phyloP scores from a whole-genome alignment of 1,140 invertebrate species.

The Aphelenchoides besseyi region DNA sequence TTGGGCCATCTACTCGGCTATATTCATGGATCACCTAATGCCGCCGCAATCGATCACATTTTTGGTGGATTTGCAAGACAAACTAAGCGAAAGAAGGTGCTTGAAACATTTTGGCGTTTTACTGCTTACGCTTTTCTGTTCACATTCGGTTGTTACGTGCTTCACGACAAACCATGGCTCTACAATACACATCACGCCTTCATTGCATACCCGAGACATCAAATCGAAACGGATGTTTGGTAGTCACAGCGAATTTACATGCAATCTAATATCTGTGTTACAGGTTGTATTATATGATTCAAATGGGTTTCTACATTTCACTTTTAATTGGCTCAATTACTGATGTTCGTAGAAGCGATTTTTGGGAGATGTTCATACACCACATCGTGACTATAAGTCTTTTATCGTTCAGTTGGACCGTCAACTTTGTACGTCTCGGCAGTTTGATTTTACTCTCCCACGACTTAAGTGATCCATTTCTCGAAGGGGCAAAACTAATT shows the following conservation, averaged over 20 bases:
- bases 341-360: constrained; percentile 69
- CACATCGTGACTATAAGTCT: constrained; percentile 85
- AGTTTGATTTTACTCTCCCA: constrained; percentile 87
- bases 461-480: constrained; percentile 86
- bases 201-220: constrained; percentile 51
- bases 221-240: constrained; percentile 42
- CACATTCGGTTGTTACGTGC: constrained; percentile 40
- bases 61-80: constrained; percentile 43
- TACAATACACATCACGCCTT: constrained; percentile 51
- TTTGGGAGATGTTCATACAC: constrained; percentile 96
- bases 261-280: constrained; percentile 39
- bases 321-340: constrained; percentile 67
- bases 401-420: constrained; percentile 85
- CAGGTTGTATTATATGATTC: constrained; percentile 96
- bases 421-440: constrained; percentile 85
- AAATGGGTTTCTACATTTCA: constrained; percentile 89
- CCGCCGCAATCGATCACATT: constrained; percentile 36
- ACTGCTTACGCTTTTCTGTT: constrained; percentile 43
- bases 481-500: constrained; percentile 84
- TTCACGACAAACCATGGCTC: constrained; percentile 50
- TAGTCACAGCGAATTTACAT: constrained; percentile 14
- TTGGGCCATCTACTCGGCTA: constrained; percentile 32
- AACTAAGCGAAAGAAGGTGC: constrained; percentile 44
- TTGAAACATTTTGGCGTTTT: constrained; percentile 53
- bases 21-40: constrained; percentile 7